Evolutionary conservation across 2,888 invertebrate species (phyloP).

Genomic region (Augiades crinisus): DNA sequence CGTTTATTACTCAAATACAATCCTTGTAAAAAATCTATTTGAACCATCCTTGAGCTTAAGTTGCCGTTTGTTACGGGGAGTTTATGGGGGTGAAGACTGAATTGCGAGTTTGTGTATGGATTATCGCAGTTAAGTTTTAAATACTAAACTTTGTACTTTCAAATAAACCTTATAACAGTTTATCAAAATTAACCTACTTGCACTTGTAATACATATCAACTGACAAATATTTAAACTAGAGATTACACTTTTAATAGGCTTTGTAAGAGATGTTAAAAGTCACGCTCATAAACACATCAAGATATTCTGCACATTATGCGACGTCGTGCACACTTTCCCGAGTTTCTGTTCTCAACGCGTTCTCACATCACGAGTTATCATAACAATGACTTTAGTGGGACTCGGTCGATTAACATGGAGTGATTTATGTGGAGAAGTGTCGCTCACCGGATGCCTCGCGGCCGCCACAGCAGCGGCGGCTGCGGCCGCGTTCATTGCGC

Average conservation of each 20-base stretch:
- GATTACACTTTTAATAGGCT: too few species aligned
- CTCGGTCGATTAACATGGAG: conserved; percentile 33
- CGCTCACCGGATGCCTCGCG: conserved; percentile 92
- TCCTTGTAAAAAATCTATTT: conserved; percentile 14
- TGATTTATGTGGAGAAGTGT: conserved; percentile 39
- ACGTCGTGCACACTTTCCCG: conserved; percentile 6
- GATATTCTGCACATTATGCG: neutral
- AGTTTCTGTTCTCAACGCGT: conserved; percentile 33
- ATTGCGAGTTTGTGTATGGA: neutral
- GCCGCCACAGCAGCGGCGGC: conserved; percentile 92
- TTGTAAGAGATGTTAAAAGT: too few species aligned
- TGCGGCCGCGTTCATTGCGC: conserved; percentile 91
- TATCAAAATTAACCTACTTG: too few species aligned
- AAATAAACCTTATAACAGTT: too few species aligned
- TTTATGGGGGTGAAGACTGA: neutral
- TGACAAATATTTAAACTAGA: too few species aligned
- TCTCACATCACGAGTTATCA: conserved; percentile 34
- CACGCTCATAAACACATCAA: too few species aligned
- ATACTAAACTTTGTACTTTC: too few species aligned
- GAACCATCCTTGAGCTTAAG: conserved; percentile 2
- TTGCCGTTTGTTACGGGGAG: conserved; percentile 11
- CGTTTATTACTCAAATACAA: conserved; percentile 42
- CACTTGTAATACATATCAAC: too few species aligned
- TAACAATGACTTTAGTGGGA: conserved; percentile 31
- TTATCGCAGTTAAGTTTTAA: neutral